Evolutionary conservation across 30 jellyfish, hydroid and myxozoan species (phyloP).

Genomic region (Turritopsis dohrnii): DNA sequence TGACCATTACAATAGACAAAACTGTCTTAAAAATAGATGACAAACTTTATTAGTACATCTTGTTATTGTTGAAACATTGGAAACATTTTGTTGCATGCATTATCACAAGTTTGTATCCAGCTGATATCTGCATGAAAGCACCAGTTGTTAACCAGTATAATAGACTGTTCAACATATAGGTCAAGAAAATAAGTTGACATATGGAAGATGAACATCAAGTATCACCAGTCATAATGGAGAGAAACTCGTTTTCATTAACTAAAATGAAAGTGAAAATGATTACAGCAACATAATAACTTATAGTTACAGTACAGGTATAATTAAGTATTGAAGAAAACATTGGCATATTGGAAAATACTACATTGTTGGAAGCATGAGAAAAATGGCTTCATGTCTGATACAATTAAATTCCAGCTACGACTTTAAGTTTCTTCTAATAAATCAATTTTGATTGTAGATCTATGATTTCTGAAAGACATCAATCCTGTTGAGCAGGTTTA

Average conservation of each 20-base stretch:
- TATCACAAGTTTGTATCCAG: background rate
- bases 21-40: background rate
- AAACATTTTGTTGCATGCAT: background rate
- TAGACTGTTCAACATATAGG: background rate
- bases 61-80: background rate
- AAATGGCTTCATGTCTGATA: no score
- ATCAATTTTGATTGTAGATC: no score
- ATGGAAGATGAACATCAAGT: constrained; percentile 30
- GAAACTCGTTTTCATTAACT: constrained; percentile 85
- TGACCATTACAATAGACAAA: background rate
- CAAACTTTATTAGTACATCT: background rate
- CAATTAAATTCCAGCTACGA: no score
- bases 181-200: background rate
- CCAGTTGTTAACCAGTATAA: background rate
- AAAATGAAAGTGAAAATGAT: background rate
- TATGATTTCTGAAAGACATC: no score
- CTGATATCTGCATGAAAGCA: background rate
- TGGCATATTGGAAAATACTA: no score
- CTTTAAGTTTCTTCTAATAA: no score
- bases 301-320: background rate
- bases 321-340: no score
- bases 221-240: constrained; percentile 95
- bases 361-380: no score
- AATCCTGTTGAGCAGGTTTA: no score
- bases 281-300: background rate